Evolutionary conservation across 2,888 invertebrate genomes (phyloP).

Genomic region (Byasa hedistus): DNA sequence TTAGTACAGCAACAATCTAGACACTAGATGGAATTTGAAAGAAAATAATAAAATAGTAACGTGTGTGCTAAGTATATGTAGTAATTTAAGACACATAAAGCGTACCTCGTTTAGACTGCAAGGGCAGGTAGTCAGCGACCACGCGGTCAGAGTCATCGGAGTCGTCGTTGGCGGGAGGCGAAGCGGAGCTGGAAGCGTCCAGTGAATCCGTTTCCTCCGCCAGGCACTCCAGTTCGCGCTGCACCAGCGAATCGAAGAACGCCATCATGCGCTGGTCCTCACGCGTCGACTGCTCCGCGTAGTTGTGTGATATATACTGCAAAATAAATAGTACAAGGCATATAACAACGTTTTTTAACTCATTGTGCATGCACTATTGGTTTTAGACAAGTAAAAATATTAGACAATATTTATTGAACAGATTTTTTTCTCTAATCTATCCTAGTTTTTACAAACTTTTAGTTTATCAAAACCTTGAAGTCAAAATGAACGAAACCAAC

Average conservation of each 20-base stretch:
- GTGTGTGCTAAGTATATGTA: background rate
- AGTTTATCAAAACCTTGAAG: too few species aligned
- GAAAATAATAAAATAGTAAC: background rate
- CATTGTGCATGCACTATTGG: too few species aligned
- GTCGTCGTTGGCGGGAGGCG: slow-evolving; percentile 48
- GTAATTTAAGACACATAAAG: background rate
- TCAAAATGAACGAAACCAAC: too few species aligned
- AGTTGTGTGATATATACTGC: slow-evolving; percentile 91
- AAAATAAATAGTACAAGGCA: slow-evolving; percentile 29
- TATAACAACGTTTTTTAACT: background rate
- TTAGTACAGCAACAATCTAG: too few species aligned
- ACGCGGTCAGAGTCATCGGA: slow-evolving; percentile 64
- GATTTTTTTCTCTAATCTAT: too few species aligned
- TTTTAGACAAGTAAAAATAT: too few species aligned
- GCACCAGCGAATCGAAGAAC: slow-evolving; percentile 95
- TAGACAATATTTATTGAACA: too few species aligned
- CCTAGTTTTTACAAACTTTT: too few species aligned
- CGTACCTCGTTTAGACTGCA: slow-evolving; percentile 63
- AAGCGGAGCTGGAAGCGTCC: slow-evolving; percentile 56
- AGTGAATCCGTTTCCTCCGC: slow-evolving; percentile 78
- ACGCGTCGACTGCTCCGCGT: slow-evolving; percentile 90
- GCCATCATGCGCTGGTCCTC: slow-evolving; percentile 98
- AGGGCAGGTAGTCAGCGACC: slow-evolving; percentile 57
- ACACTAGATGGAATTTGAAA: too few species aligned
- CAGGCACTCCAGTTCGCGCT: slow-evolving; percentile 92